Conservation (phyloP, 2,797 vertebrate species). For the Epinephelus coioides region DNA sequence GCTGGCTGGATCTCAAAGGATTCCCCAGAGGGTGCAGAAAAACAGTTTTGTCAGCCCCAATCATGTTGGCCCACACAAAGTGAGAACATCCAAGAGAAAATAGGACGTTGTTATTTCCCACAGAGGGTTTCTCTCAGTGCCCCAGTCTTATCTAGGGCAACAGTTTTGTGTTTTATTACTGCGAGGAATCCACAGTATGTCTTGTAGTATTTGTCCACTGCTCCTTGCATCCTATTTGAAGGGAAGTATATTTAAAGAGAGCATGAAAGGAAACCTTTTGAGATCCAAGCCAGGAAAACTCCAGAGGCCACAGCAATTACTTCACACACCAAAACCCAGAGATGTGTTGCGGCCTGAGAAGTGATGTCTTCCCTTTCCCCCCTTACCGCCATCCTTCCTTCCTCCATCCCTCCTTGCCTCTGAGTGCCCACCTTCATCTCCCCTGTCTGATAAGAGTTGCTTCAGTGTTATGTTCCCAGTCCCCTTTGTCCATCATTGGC, state of each 20-base stretch:
- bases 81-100: conserved; percentile 33
- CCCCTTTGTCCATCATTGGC: conserved; percentile 9
- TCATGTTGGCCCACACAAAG: conserved; percentile 35
- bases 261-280: conserved; percentile 40
- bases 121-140: conserved; percentile 20
- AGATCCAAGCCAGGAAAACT: conserved; percentile 48
- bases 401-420: neutral
- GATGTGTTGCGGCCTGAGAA: conserved; percentile 10
- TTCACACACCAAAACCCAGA: conserved; percentile 4
- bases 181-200: conserved; percentile 1
- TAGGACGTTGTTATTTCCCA: conserved; percentile 38
- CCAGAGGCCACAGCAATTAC: conserved; percentile 11
- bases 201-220: neutral
- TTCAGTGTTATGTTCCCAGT: neutral
- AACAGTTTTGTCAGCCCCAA: conserved; percentile 30
- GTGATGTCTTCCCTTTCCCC: neutral
- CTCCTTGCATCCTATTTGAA: conserved; percentile 1
- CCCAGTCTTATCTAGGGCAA: conserved; percentile 13
- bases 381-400: neutral
- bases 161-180: conserved; percentile 23
- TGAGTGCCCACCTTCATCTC: neutral
- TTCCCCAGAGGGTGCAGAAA: conserved; percentile 30
- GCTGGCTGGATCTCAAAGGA: conserved; percentile 63
- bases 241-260: neutral
- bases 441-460: neutral